Base-by-base conservation (phyloP, 1,140 invertebrate genomes). In the Stegodyphus mimosarum region DNA sequence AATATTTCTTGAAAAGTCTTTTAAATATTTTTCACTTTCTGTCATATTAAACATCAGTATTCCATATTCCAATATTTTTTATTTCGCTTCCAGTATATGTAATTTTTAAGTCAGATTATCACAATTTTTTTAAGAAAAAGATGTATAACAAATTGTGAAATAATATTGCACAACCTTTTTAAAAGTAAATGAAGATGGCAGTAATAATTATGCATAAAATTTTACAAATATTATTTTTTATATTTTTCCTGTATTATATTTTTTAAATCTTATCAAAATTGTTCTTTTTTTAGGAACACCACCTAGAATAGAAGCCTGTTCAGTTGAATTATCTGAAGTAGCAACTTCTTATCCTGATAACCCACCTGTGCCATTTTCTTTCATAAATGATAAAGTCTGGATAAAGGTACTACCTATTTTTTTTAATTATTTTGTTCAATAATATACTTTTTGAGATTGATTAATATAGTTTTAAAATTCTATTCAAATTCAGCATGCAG, bases 321-420 rank as follows among this genome's bases (percentile, higher is more conserved):
- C 94, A 0, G 95, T 98, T 69, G 93, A 98, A 90, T 98, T 93
- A 91, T 90, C 89, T 0, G 91, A 92, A 67, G 93, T 94, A 73
- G 86, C 88, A 17, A 64, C 88, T 18, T 92, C 93, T 66, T 69
- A 87, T 3, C 94, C 94, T 9, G 96, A 98, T 90, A 88, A 94
- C 90, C 92, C 92, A 13, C 95, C 96, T 0, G 88, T 92, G 60
- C 96, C 96, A 9, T 98, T 98, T 91, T 98, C 96, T 5, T 98
- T 96, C 90, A 91, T 98, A 89, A 97, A 95, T 90, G 92, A 94
- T n/a, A 88, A 90, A 55, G 96, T 98, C 9, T 96, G 95, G 95
- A 92, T 98, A 50, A 91, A 94, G 77, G 92, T 93, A 91, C 84
- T 48, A 74, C 48, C 18, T 72, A 11, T 13, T 71, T 48, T 66